These are phyloP conservation scores for Hormaphis cornu DNA, from an alignment of 1,140 invertebrate genomes.

Conservation along the genomic window DNA sequence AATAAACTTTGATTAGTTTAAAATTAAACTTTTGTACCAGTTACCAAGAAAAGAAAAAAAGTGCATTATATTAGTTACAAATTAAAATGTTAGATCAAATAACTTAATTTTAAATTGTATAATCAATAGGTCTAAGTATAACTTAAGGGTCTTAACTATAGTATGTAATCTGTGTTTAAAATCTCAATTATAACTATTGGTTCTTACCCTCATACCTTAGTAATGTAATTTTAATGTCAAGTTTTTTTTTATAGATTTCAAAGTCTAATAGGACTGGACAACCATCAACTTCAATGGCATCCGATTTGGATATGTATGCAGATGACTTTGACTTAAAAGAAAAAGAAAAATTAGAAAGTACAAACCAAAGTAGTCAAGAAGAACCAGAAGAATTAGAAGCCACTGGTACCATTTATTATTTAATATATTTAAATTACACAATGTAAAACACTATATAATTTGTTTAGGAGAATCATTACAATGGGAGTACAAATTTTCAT, in stretches of 20 bases:
- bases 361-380: not conserved
- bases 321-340: conserved; percentile 80
- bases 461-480: conserved; percentile 49
- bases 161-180: too few species aligned
- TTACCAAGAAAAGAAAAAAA: too few species aligned
- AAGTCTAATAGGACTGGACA: conserved; percentile 44
- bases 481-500: conserved; percentile 88
- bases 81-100: too few species aligned
- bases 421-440: not conserved
- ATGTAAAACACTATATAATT: not conserved
- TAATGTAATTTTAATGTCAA: not conserved
- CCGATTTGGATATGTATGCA: conserved; percentile 83
- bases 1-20: too few species aligned
- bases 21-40: too few species aligned
- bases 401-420: not conserved
- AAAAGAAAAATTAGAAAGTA: conserved; percentile 43
- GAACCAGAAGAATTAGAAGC: not conserved
- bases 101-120: too few species aligned
- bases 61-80: too few species aligned
- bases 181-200: too few species aligned
- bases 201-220: too few species aligned
- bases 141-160: too few species aligned
- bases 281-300: conserved; percentile 36
- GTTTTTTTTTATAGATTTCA: conserved; percentile 40
- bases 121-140: too few species aligned